These are phyloP conservation scores for Macropus fuliginosus DNA, from an alignment of 2,797 vertebrate genomes.

Conservation along the genomic window DNA sequence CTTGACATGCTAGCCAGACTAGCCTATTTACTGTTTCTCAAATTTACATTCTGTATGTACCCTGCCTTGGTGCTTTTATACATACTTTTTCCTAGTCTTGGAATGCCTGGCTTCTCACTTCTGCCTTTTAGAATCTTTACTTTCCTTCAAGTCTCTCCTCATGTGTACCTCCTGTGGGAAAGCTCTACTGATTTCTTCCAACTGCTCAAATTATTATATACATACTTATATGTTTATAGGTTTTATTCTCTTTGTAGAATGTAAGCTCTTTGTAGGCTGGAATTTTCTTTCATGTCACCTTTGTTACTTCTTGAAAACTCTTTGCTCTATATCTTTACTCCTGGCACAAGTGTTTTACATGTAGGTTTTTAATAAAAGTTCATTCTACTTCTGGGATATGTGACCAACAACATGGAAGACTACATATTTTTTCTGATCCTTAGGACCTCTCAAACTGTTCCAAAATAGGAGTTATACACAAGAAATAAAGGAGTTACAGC, in stretches of 20 bases:
- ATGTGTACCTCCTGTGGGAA: background rate
- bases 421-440: background rate
- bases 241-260: too few relatives aligned
- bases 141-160: background rate
- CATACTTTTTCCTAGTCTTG: background rate
- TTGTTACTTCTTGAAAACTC: too few relatives aligned
- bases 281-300: background rate
- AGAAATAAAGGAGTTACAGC: background rate
- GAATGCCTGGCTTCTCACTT: background rate
- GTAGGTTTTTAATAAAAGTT: too few relatives aligned
- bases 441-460: background rate
- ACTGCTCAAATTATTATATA: background rate
- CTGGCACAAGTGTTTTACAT: too few relatives aligned
- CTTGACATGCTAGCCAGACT: background rate
- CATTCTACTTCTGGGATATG: too few relatives aligned
- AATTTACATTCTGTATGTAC: background rate
- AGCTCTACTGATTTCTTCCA: background rate
- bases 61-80: background rate
- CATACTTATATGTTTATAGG: too few relatives aligned
- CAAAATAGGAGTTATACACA: background rate
- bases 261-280: too few relatives aligned
- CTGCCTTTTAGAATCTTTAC: background rate
- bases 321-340: too few relatives aligned
- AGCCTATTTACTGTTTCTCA: background rate
- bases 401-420: background rate